These are phyloP conservation scores for Cataglyphis hispanica DNA, from an alignment of 1,140 invertebrate species.

Conservation along the genomic window DNA sequence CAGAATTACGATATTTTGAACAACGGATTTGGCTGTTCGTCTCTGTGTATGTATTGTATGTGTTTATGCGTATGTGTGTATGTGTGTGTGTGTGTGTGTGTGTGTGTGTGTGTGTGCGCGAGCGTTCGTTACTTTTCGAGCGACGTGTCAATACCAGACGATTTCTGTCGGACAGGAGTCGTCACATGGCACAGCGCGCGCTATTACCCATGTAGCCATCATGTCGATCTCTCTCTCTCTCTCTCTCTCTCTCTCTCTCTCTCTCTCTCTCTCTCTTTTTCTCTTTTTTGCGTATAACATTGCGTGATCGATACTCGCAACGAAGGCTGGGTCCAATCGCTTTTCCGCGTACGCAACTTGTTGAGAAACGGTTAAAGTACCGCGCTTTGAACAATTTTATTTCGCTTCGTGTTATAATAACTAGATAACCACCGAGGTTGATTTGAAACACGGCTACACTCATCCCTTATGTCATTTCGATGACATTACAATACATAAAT, in stretches of 20 bases:
- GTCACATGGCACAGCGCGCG: slow-evolving; percentile 54
- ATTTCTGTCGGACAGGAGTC: slow-evolving; percentile 62
- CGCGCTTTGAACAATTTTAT: not conserved
- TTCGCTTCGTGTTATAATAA: slow-evolving; percentile 10
- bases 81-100: too few relatives aligned
- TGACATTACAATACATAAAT: not conserved
- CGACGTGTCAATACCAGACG: slow-evolving; percentile 70
- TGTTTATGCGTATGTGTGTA: too few relatives aligned
- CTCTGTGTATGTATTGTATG: not conserved
- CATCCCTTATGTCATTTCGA: not conserved
- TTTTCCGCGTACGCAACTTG: slow-evolving; percentile 31
- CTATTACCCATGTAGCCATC: slow-evolving; percentile 60
- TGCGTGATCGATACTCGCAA: slow-evolving; percentile 60
- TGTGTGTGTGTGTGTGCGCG: not conserved
- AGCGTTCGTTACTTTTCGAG: slow-evolving; percentile 71
- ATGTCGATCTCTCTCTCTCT: slow-evolving; percentile 26
- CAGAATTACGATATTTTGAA: slow-evolving; percentile 78
- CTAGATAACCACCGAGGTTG: not conserved
- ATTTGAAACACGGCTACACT: not conserved
- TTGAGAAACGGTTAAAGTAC: slow-evolving; percentile 30
- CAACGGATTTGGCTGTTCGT: slow-evolving; percentile 64
- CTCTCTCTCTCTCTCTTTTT: slow-evolving; percentile 6
- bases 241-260: slow-evolving; percentile 9
- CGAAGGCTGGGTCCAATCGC: slow-evolving; percentile 16
- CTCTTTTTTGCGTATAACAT: slow-evolving; percentile 42